These are phyloP conservation scores for Nylanderia fulva DNA, from an alignment of 1,140 invertebrate species.

Conservation along the genomic window DNA sequence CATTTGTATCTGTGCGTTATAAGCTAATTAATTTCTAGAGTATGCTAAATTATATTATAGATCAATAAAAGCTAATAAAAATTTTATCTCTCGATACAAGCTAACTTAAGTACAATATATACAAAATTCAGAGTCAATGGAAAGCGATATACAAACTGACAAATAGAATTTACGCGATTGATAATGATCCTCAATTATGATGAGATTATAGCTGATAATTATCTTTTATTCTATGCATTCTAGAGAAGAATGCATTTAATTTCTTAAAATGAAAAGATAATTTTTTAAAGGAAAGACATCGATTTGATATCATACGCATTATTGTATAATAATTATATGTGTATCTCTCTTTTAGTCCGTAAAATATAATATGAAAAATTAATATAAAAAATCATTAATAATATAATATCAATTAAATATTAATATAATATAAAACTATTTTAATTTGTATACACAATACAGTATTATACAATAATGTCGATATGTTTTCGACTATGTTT, in stretches of 20 bases:
- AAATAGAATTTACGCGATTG: conserved; percentile 18
- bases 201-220: background rate
- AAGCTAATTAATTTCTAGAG: conserved; percentile 33
- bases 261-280: background rate
- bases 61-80: conserved; percentile 12
- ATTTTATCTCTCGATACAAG: conserved; percentile 28
- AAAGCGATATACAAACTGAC: conserved; percentile 26
- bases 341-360: background rate
- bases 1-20: conserved; percentile 11
- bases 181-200: background rate
- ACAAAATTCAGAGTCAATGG: conserved; percentile 71
- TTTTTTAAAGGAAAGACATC: background rate
- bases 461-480: conserved; percentile 24
- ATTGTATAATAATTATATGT: conserved; percentile 1
- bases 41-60: background rate
- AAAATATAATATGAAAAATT: background rate
- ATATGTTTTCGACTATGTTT: background rate
- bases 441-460: background rate
- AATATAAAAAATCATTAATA: background rate
- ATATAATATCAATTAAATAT: conserved; percentile 3
- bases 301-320: background rate
- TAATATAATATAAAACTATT: background rate
- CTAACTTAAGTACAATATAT: conserved; percentile 79
- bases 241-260: background rate
- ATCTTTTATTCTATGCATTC: background rate